Base-by-base conservation (phyloP, 2,888 invertebrate genomes). In the Oxycera nigricornis region DNA sequence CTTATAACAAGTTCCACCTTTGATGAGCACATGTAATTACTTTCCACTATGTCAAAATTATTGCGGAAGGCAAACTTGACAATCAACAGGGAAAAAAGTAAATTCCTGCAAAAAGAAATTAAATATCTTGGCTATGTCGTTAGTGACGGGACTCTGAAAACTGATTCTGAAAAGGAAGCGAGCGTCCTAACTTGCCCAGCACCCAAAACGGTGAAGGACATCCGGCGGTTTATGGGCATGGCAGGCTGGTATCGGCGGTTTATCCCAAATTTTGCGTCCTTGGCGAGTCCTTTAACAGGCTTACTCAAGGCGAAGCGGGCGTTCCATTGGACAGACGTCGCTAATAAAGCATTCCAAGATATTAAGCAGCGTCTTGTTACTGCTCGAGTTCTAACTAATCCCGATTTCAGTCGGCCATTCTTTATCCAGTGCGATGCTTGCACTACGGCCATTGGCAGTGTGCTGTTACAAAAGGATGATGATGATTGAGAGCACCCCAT, bases 391-490 rank as follows among this genome's bases (percentile, higher is more conserved):
- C 31, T 72, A n/a, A 35, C 20, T 14, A 72, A 72, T 30, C 72
- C 72, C 9, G 72, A 72, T n/a, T 72, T 72, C 39, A 59, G 9
- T 2, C 57, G 39, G 52, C 57, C 28, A 55, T 72, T 57, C 17
- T 41, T 35, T 26, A 57, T 59, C 30, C 57, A 72, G 7, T 72
- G 72, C 59, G 72, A 72, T 35, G 72, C 72, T 1, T 62, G 70
- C n/a, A 68, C 62, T 6, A 20, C 35, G 14, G 76, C 75, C 17
- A 73, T 76, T 14, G 72, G 72, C 2, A 46, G 59, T 22, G 72
- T 72, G 4, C 20, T 72, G 2, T 70, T 50, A 39, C 72, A 72
- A 22, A 55, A 39, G 7, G n/a, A 28, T 14, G 72, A 31, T 17
- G 31, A 50, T 1, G 70, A 55, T 17, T 30, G 26, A 30, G 70